phyloP scores from a whole-genome alignment of 1,140 invertebrate genomes.

The Drosophila pandora region DNA sequence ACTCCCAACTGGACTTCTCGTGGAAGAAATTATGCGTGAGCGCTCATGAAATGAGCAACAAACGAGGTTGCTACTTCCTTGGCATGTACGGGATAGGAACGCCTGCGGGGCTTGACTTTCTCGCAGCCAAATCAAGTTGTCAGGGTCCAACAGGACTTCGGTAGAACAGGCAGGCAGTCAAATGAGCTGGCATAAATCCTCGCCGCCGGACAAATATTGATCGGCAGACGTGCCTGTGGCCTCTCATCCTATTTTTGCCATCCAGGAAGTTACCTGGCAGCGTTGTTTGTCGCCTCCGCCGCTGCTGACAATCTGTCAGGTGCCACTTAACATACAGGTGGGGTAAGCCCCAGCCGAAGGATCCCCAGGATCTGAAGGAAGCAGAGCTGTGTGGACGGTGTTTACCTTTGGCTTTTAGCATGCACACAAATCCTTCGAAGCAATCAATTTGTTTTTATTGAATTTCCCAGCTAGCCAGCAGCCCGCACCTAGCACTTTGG shows the following conservation, averaged over 20 bases:
- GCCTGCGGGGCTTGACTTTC: conserved; percentile 28
- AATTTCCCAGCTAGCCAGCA: conserved; percentile 56
- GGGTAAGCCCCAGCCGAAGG: conserved; percentile 15
- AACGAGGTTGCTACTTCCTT: conserved; percentile 40
- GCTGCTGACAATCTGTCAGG: conserved; percentile 63
- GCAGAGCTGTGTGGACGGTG: conserved; percentile 27
- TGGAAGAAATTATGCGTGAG: conserved; percentile 63
- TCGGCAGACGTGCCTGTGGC: conserved; percentile 24
- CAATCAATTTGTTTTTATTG: conserved; percentile 81
- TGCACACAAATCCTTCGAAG: conserved; percentile 69
- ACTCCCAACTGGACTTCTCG: conserved; percentile 1
- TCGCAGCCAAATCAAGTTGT: conserved; percentile 68
- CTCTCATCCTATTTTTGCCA: not conserved
- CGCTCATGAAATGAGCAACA: conserved; percentile 48
- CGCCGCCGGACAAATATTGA: conserved; percentile 51
- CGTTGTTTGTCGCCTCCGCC: conserved; percentile 53
- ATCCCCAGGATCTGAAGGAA: not conserved
- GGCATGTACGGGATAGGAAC: conserved; percentile 8
- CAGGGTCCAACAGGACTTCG: conserved; percentile 15
- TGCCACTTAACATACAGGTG: conserved; percentile 70
- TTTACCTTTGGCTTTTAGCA: conserved; percentile 61
- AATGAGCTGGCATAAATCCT: conserved; percentile 75
- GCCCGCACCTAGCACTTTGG: conserved; percentile 18
- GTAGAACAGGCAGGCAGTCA: conserved; percentile 35
- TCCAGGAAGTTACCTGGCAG: conserved; percentile 39